A percentile compares a stretch with the other conserved stretches of the same genome.
phyloP scores from a whole-genome alignment of 1,140 invertebrate species.

The Chelonus insularis region DNA sequence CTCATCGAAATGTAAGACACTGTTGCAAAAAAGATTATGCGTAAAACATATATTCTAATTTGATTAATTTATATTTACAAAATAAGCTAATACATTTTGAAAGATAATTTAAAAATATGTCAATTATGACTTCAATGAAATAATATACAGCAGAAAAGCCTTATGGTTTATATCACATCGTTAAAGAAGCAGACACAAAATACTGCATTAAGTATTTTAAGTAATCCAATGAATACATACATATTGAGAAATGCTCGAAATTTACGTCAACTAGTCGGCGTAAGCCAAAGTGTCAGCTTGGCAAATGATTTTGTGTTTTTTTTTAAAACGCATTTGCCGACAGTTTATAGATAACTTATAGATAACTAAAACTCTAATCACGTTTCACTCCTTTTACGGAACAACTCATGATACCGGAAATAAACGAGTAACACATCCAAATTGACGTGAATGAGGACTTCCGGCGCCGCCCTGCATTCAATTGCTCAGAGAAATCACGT shows the following conservation, averaged over 20 bases:
- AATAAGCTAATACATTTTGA: neutral
- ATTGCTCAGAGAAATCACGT: neutral
- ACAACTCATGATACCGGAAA: constrained; percentile 1
- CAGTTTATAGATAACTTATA: neutral
- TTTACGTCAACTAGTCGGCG: neutral
- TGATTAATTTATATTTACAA: neutral
- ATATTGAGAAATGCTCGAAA: constrained; percentile 6
- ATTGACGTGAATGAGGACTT: constrained; percentile 39
- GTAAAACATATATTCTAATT: too few species aligned
- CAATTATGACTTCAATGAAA: neutral
- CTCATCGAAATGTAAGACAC: constrained; percentile 54
- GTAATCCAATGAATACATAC: neutral
- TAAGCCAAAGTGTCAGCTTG: neutral
- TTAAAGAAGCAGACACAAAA: neutral
- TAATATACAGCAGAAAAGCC: too few species aligned
- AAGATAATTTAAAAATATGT: too few species aligned
- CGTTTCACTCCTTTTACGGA: neutral
- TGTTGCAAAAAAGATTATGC: too few species aligned
- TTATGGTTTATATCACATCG: neutral
- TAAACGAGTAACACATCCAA: neutral
- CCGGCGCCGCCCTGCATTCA: constrained; percentile 35
- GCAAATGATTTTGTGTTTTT: neutral
- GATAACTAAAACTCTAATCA: neutral
- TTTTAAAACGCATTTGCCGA: neutral
- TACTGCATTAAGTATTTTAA: neutral